Percentiles rank a stretch among this genome's conserved stretches.
phyloP scores from a whole-genome alignment of 2,113 vertebrate species.

The Pedionomus torquatus region DNA sequence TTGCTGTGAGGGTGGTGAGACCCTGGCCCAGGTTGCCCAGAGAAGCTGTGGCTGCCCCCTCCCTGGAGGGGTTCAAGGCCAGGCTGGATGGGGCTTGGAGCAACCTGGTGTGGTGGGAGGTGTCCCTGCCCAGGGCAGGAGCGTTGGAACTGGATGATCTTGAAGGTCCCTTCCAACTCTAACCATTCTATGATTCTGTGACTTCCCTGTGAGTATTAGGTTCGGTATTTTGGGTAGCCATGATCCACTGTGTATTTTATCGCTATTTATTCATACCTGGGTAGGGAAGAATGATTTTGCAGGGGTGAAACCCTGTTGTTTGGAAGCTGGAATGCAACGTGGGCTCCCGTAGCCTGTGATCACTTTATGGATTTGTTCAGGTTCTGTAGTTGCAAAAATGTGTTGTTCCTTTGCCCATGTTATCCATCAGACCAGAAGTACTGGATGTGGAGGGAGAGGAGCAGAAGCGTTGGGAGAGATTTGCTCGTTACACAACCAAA shows the following conservation, averaged over 20 bases:
- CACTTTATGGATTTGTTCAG: not conserved
- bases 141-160: too few relatives aligned
- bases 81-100: too few relatives aligned
- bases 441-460: not conserved
- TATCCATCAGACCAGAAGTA: not conserved
- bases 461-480: not conserved
- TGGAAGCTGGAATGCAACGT: not conserved
- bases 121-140: too few relatives aligned
- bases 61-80: too few relatives aligned
- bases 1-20: too few relatives aligned
- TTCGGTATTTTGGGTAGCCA: not conserved
- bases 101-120: too few relatives aligned
- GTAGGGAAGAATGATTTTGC: not conserved
- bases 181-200: too few relatives aligned
- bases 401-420: conserved; percentile 14
- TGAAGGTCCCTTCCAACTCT: too few relatives aligned
- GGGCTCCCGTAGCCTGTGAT: not conserved
- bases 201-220: not conserved
- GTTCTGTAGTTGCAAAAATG: not conserved
- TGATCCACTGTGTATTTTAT: not conserved
- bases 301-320: not conserved
- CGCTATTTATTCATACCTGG: rapidly evolving
- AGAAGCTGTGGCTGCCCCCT: too few relatives aligned
- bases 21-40: too few relatives aligned
- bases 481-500: not conserved